Evolutionary conservation across 2,113 vertebrate genomes (phyloP), one percentile per base, ranked within the genome.

Genomic region (Strix uralensis): DNA sequence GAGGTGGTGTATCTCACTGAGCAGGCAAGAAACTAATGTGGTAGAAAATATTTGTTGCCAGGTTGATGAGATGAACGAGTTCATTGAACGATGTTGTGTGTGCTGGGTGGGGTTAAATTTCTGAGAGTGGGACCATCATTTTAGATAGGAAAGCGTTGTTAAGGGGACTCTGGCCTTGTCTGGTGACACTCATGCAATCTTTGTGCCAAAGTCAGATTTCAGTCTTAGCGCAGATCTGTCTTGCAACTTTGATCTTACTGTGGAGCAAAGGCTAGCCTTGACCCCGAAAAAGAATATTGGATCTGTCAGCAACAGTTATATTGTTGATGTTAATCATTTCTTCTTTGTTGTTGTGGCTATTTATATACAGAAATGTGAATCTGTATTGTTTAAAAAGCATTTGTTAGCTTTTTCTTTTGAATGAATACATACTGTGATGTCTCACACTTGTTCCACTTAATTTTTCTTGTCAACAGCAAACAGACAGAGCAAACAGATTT

Each of bases 401-500:
- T 94, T 78, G n/a, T 81, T 92, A 34, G 42, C 17, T 54, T n/a
- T 46, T 66, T 67, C 17, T 29, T 49, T 61, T 67, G 17, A 86
- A n/a, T 27, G 3, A 92, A 61, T 81, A 27, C 54, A 44, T 77
- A 22, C 38, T 90, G 38, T 78, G 70, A 78, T 47, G 46, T 75
- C 52, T 96, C 44, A 86, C 42, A 4, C 62, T 94, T 90, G 42
- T 95, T 96, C 44, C 32, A 6, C 63, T 95, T 75, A 14, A 40
- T 93, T 38, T 96, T 74, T 67, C 65, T 92, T 86, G 46, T 97
- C 93, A 97, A 22, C 96, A 99, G 99, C 98, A 99, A 99, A 99
- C 99, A 77, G 99, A 99, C 94, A 98, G 99, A 91, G 99, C 99
- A 97, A 99, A 99, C 98, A 98, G 99, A 98, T 99, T 99, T 98